Percentiles rank a stretch among this genome's conserved stretches.
Conservation (phyloP, 2,888 invertebrate species). For the Agrochola circellaris region DNA sequence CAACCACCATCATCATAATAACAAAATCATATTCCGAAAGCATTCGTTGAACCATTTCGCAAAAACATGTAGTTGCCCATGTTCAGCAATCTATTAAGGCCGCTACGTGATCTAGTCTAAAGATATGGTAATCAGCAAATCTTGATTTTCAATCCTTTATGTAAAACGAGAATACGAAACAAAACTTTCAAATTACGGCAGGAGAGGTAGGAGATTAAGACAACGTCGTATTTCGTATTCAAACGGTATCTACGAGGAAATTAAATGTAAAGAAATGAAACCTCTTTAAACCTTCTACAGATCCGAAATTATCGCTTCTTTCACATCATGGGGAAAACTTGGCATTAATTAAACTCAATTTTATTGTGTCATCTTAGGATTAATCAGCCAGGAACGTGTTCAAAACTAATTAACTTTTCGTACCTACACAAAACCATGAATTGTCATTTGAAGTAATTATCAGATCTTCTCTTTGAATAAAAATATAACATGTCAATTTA, state of each 20-base stretch:
- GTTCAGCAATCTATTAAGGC: background rate
- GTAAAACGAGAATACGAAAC: constrained; percentile 26
- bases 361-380: constrained; percentile 11
- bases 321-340: constrained; percentile 6
- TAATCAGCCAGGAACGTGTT: constrained; percentile 16
- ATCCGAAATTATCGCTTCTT: constrained; percentile 24
- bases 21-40: background rate
- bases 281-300: constrained; percentile 17
- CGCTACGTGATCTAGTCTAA: too few relatives aligned
- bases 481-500: background rate
- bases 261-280: constrained; percentile 50
- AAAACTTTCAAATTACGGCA: constrained; percentile 21
- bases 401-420: constrained; percentile 11
- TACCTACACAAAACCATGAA: background rate
- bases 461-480: background rate
- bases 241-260: constrained; percentile 31
- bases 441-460: background rate
- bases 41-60: background rate
- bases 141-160: background rate
- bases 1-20: background rate
- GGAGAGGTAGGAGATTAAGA: constrained; percentile 10
- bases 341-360: constrained; percentile 19
- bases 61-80: background rate
- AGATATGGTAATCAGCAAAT: background rate
- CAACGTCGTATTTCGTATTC: constrained; percentile 47